Conservation (phyloP, 1,140 invertebrate species). For the Leptinotarsa undecemlineata region DNA sequence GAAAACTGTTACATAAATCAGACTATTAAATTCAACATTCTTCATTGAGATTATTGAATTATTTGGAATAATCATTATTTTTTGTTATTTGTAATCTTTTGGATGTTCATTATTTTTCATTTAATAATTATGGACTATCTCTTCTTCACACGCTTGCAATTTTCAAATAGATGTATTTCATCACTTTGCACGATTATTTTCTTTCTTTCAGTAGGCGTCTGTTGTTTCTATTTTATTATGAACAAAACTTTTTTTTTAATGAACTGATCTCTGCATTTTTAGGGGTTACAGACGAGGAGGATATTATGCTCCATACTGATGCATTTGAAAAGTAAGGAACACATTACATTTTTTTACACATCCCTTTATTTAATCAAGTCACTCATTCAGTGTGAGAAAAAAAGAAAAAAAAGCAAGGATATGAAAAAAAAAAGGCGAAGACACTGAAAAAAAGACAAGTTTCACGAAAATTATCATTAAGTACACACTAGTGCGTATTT, state of each 20-base stretch:
- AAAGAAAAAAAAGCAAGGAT: constrained; percentile 30
- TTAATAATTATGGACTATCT: background rate
- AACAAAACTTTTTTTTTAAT: constrained; percentile 35
- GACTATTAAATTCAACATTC: too few relatives aligned
- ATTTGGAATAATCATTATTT: background rate
- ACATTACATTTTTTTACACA: constrained; percentile 31
- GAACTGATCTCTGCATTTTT: constrained; percentile 50
- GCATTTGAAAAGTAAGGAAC: constrained; percentile 40
- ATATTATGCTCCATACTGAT: constrained; percentile 54
- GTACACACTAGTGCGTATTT: background rate
- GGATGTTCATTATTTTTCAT: too few relatives aligned
- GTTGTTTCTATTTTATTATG: constrained; percentile 46
- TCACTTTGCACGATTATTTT: background rate
- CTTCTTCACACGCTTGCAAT: background rate
- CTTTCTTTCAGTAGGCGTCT: background rate
- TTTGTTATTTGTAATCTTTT: background rate
- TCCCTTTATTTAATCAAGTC: constrained; percentile 27
- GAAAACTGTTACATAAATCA: too few relatives aligned
- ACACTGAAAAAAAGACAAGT: constrained; percentile 23
- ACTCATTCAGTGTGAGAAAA: constrained; percentile 23
- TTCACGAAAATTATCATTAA: constrained; percentile 2
- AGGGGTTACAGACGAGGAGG: constrained; percentile 54
- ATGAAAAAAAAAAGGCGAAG: constrained; percentile 32
- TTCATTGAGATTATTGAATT: too few relatives aligned
- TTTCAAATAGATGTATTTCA: background rate